Conservation (phyloP, 2,888 invertebrate species). For the Ephialtes manifestator region DNA sequence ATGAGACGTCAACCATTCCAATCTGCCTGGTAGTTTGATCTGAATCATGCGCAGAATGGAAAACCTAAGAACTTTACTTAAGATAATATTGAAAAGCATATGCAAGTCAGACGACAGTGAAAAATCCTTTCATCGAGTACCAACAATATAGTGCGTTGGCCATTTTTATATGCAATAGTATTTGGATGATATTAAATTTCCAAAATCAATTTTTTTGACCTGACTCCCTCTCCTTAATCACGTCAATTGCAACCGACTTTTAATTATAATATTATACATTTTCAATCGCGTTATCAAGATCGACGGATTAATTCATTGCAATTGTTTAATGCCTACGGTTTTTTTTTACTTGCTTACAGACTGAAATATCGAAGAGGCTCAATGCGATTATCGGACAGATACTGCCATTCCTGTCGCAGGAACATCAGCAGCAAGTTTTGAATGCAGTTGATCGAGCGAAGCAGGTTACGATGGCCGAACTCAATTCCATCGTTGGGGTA, state of each 20-base stretch:
- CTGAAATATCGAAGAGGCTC: conserved; percentile 98
- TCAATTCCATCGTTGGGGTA: conserved; percentile 99
- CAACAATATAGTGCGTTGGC: no score
- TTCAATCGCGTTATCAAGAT: neutral
- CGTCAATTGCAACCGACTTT: neutral
- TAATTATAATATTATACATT: conserved; percentile 13
- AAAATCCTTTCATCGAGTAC: no score
- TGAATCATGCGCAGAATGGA: no score
- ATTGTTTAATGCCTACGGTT: neutral
- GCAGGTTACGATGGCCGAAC: conserved; percentile 98
- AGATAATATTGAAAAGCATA: no score
- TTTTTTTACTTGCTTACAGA: conserved; percentile 88
- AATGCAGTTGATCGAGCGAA: conserved; percentile 98
- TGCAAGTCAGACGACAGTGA: no score
- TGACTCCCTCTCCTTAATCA: no score
- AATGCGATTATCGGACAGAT: conserved; percentile 98
- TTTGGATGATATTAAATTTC: no score
- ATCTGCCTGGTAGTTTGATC: no score
- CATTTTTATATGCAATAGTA: no score
- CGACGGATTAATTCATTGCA: neutral
- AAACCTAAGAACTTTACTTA: no score
- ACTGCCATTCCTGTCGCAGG: conserved; percentile 97
- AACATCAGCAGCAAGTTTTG: conserved; percentile 98
- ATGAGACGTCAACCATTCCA: no score
- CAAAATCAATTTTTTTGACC: no score